Conservation (phyloP, 2,888 invertebrate species). For the Salticus scenicus region DNA sequence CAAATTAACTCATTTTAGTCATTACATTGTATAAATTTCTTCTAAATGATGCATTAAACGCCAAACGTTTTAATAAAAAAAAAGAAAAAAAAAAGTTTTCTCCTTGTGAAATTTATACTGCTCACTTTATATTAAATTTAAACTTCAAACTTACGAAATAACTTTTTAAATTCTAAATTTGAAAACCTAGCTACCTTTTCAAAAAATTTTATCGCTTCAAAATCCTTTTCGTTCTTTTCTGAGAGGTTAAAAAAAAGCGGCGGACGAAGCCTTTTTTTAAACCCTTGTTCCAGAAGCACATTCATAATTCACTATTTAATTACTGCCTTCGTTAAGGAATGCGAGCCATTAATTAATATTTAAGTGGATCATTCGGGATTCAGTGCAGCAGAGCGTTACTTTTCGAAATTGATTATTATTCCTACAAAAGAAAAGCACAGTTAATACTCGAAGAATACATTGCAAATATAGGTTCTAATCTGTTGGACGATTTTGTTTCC, state of each 20-base stretch:
- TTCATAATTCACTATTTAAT: conserved; percentile 69
- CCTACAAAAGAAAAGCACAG: conserved; percentile 33
- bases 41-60: too few relatives aligned
- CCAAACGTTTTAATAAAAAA: too few relatives aligned
- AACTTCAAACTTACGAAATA: not conserved
- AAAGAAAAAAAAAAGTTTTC: too few relatives aligned
- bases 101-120: not conserved
- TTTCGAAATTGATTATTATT: conserved; percentile 60
- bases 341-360: conserved; percentile 67
- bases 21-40: too few relatives aligned
- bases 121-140: not conserved
- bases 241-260: not conserved
- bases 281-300: conserved; percentile 18
- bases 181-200: not conserved
- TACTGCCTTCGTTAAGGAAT: conserved; percentile 65
- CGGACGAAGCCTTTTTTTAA: conserved; percentile 16
- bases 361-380: conserved; percentile 63
- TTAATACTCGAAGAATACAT: conserved; percentile 56
- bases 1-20: too few relatives aligned
- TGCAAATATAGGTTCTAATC: conserved; percentile 62
- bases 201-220: not conserved
- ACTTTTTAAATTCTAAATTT: not conserved
- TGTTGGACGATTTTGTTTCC: conserved; percentile 47
- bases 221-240: conserved; percentile 13
- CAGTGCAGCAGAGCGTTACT: conserved; percentile 54